phyloP scores from a whole-genome alignment of 1,140 invertebrate genomes.

The Bilobella aurantiaca region DNA sequence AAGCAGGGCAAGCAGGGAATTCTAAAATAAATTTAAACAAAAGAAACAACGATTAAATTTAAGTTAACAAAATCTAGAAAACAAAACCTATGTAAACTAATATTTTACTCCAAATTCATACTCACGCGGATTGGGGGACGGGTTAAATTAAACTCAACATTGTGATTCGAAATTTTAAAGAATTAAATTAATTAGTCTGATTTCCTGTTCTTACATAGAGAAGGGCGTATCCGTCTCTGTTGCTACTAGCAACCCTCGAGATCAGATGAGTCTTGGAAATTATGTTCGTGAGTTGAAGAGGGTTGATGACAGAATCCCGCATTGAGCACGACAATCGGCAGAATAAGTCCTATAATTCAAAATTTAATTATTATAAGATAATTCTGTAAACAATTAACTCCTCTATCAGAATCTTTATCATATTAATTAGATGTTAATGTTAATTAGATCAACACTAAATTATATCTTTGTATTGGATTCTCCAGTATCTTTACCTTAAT shows the following conservation, averaged over 20 bases:
- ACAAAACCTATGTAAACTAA: too few relatives aligned
- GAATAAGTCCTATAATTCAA: neutral
- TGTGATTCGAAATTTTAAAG: neutral
- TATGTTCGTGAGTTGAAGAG: neutral
- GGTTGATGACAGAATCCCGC: neutral
- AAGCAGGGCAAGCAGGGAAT: neutral
- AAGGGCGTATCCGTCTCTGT: neutral
- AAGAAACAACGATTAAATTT: too few relatives aligned
- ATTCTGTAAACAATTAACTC: neutral
- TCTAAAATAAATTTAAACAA: neutral
- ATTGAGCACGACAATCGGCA: neutral
- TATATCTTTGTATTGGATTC: neutral
- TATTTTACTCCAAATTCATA: too few relatives aligned
- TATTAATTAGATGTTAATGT: too few relatives aligned
- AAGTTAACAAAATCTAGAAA: too few relatives aligned
- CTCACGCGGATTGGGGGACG: too few relatives aligned
- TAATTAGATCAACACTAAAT: too few relatives aligned
- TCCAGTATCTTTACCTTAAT: neutral
- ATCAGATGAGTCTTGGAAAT: slow-evolving; percentile 1
- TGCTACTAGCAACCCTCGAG: neutral
- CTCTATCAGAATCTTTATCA: too few relatives aligned
- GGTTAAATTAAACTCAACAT: too few relatives aligned
- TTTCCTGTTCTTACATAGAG: slow-evolving; percentile 2
- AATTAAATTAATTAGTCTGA: neutral
- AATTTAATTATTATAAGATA: neutral